Evolutionary conservation across 2,888 invertebrate genomes (phyloP).

Genomic region (Xylota segnis): DNA sequence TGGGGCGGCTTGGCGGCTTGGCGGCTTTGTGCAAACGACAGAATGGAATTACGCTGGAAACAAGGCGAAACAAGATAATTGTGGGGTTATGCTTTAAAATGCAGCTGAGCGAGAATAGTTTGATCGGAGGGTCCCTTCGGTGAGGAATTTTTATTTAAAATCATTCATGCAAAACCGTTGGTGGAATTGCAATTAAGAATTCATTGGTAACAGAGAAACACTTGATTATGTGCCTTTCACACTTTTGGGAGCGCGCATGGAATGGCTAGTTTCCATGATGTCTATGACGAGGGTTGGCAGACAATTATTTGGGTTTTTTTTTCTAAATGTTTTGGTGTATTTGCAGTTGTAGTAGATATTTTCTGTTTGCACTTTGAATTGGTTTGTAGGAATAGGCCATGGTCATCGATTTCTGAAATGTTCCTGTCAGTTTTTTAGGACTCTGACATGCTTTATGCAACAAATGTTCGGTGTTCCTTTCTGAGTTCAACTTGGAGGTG

Average conservation of each 20-base stretch:
- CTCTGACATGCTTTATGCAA: no score
- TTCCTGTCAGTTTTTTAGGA: no score
- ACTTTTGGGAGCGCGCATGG: background rate
- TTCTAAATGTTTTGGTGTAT: no score
- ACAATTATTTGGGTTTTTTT: no score
- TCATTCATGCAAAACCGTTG: background rate
- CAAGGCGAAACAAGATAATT: background rate
- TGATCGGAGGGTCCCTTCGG: background rate
- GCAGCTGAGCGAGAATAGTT: conserved; percentile 1
- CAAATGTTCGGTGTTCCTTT: no score
- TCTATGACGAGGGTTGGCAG: no score
- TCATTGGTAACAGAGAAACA: background rate
- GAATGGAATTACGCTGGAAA: conserved; percentile 8
- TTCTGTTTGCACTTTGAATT: no score
- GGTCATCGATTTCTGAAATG: no score
- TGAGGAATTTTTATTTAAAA: background rate
- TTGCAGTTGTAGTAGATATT: no score
- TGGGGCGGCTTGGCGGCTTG: background rate
- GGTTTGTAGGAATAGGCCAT: no score
- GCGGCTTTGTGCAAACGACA: background rate
- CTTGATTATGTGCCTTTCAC: background rate
- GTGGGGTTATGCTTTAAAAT: background rate
- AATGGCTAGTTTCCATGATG: background rate
- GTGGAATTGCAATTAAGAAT: conserved; percentile 1
- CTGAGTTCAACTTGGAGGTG: no score